Conservation (phyloP, 2,888 invertebrate species). For the Tiliacea aurago region DNA sequence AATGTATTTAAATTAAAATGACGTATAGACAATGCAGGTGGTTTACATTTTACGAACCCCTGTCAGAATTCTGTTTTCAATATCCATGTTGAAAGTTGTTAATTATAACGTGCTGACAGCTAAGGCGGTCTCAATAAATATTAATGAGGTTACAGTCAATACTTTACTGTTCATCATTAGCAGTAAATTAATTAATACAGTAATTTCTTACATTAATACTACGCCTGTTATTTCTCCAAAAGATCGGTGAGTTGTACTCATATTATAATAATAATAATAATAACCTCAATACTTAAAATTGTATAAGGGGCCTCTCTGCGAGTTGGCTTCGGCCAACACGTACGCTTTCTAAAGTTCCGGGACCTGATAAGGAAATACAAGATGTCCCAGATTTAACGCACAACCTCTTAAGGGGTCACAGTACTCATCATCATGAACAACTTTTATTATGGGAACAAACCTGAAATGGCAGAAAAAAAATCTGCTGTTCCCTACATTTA, state of each 20-base stretch:
- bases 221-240: background rate
- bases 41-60: background rate
- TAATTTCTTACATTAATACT: background rate
- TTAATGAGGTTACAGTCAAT: conserved; percentile 22
- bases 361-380: no score
- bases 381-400: no score
- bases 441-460: no score
- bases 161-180: background rate
- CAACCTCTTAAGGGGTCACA: no score
- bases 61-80: conserved; percentile 30
- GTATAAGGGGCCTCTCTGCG: no score
- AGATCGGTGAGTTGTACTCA: background rate
- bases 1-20: background rate
- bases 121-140: conserved; percentile 26
- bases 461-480: no score
- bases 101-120: conserved; percentile 4
- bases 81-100: conserved; percentile 9
- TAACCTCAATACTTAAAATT: no score
- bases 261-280: no score
- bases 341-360: no score
- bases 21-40: background rate
- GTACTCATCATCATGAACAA: no score
- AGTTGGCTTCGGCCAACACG: no score
- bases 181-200: background rate
- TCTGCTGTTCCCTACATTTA: no score